These are phyloP conservation scores for Junonia oenone DNA, from an alignment of 2,888 invertebrate genomes.

Conservation along the genomic window DNA sequence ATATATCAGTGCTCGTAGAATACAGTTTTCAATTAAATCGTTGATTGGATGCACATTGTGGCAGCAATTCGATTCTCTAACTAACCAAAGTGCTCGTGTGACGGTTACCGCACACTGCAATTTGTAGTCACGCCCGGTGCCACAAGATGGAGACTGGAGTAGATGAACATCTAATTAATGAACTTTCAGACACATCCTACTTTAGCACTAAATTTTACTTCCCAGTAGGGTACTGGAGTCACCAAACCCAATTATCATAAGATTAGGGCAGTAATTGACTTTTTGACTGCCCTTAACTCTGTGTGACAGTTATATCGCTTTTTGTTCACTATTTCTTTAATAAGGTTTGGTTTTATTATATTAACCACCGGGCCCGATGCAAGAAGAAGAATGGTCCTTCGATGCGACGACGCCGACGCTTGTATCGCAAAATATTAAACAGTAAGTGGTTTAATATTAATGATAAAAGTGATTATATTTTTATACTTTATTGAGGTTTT, in stretches of 20 bases:
- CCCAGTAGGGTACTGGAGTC: not conserved
- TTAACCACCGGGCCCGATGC: no score
- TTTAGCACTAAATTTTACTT: not conserved
- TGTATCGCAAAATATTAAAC: no score
- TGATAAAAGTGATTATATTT: no score
- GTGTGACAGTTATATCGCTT: no score
- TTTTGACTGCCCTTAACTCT: no score
- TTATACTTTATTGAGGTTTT: no score
- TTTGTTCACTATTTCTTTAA: no score
- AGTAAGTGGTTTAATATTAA: no score
- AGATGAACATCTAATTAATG: not conserved
- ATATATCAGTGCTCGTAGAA: not conserved
- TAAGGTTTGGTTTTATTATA: no score
- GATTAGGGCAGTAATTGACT: not conserved
- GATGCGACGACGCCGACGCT: no score
- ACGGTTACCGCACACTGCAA: constrained; percentile 2
- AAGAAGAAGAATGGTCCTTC: no score
- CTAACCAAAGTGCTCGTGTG: constrained; percentile 9
- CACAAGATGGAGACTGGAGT: not conserved
- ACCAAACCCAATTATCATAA: not conserved
- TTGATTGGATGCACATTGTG: constrained; percentile 9
- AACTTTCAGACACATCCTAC: not conserved
- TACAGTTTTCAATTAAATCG: constrained; percentile 7
- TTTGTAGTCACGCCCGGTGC: not conserved
- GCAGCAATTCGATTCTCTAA: constrained; percentile 19